phyloP scores from a whole-genome alignment of 2,797 vertebrate species.

The Hypotaenidia philippensis region DNA sequence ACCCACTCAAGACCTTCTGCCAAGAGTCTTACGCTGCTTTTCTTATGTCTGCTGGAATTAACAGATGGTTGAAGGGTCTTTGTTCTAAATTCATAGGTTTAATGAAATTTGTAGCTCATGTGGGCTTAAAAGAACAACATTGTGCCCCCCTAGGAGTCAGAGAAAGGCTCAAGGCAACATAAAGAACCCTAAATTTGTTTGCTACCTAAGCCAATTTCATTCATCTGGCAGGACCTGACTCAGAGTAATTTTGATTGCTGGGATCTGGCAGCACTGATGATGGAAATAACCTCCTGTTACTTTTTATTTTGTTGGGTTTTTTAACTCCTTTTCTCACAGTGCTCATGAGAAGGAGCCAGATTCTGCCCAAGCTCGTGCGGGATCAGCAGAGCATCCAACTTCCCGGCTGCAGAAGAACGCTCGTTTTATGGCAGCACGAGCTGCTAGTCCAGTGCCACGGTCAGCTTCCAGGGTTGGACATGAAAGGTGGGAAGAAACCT shows the following conservation, averaged over 20 bases:
- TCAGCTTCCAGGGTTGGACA: not conserved
- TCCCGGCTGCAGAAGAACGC: not conserved
- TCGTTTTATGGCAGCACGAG: not conserved
- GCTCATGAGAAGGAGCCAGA: accelerated
- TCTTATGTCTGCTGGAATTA: not conserved
- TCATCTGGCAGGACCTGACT: not conserved
- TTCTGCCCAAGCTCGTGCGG: not conserved
- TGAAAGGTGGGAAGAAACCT: not conserved
- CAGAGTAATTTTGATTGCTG: not conserved
- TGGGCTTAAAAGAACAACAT: not conserved
- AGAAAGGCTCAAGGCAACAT: not conserved
- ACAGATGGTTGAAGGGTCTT: not conserved
- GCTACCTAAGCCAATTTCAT: not conserved
- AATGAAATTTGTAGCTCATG: not conserved
- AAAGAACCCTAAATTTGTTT: not conserved
- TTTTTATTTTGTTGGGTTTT: not conserved
- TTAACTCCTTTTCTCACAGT: not conserved
- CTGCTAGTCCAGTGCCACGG: not conserved
- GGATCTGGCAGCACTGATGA: not conserved
- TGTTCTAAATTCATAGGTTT: not conserved
- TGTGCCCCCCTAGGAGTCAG: not conserved
- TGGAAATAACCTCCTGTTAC: not conserved
- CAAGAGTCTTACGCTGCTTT: accelerated
- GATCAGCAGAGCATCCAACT: not conserved
- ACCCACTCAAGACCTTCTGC: not conserved